Base-by-base conservation (phyloP, 2,888 invertebrate genomes). In the Oscheius sp. region DNA sequence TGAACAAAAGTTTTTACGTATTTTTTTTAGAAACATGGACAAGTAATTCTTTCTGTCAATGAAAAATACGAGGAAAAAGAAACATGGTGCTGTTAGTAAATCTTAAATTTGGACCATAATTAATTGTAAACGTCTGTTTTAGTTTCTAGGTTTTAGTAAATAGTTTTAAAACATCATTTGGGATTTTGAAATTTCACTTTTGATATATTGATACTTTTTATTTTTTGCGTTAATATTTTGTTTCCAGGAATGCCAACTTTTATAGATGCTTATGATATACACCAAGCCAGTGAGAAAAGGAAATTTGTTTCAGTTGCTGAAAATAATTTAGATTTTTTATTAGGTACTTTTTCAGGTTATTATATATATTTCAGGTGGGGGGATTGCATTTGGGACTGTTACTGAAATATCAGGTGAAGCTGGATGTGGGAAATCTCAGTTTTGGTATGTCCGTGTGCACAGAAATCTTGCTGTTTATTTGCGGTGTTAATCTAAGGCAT, bases 41-140 rank as follows among this genome's bases (percentile, higher is more conserved):
- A 75, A n/a, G 70, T 84, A 6, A 74, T 83, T 33, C 73, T 84
- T 54, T 83, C 83, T 67, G 84, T 84, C 0, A 74, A 70, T 49
- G 81, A 84, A 47, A 71, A 80, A 1, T n/a, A n/a, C n/a, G n/a
- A n/a, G n/a, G n/a, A n/a, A n/a, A n/a, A n/a, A n/a, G n/a, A n/a
- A n/a, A n/a, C n/a, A n/a, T n/a, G n/a, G n/a, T n/a, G n/a, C n/a
- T n/a, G n/a, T n/a, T n/a, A n/a, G n/a, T n/a, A n/a, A n/a, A n/a
- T n/a, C n/a, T n/a, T n/a, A n/a, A n/a, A n/a, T n/a, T n/a, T n/a
- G n/a, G n/a, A n/a, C n/a, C n/a, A n/a, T n/a, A n/a, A n/a, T n/a
- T n/a, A n/a, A n/a, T n/a, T n/a, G n/a, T n/a, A n/a, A n/a, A n/a
- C n/a, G n/a, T n/a, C n/a, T n/a, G n/a, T n/a, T n/a, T n/a, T n/a